Evolutionary conservation across 2,888 invertebrate genomes (phyloP), one percentile per base, ranked within the genome.

Genomic region (Parnassius mnemosyne): DNA sequence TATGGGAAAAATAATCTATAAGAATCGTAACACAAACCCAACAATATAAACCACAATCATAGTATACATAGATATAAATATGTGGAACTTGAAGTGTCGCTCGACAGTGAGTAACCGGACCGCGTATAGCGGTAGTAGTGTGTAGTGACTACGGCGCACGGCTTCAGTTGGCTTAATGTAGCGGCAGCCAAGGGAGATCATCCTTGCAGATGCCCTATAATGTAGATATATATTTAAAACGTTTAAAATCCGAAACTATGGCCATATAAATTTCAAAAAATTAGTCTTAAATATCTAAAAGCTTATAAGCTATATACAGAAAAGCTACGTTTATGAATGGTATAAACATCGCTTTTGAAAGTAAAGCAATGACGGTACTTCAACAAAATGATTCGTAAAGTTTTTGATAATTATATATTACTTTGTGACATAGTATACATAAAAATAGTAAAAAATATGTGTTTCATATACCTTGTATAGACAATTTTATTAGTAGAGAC

Each of bases 131-230:
- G 80, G 79, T 75, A 72, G 85, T 89, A 89, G 88, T 84, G 84
- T 84, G 84, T 88, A 88, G 88, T 87, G 85, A 83, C 85, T 81
- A 83, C 85, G 85, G 85, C 86, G 87, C 71, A 86, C 87, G 74
- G 89, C 90, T 91, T 89, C 79, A 77, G 84, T 85, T 85, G 85
- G 89, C 89, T 89, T 66, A 68, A 73, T 71, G 83, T 82, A 85
- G 80, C 79, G 78, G 76, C 81, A 79, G 81, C 78, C 79, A 73
- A 81, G 84, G 78, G 85, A 84, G 83, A 79, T 56, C 53, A 58
- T 66, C 59, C 59, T 63, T 55, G 57, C 63, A 53, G 47, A 55
- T 53, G 60, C 61, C 52, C 57, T 67, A 67, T 67, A 67, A 65
- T 68, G 69, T 67, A 68, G 65, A 63, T 69, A 64, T 65, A 62